phyloP scores from a whole-genome alignment of 2,797 vertebrate species.

The Moxostoma hubbsi region DNA sequence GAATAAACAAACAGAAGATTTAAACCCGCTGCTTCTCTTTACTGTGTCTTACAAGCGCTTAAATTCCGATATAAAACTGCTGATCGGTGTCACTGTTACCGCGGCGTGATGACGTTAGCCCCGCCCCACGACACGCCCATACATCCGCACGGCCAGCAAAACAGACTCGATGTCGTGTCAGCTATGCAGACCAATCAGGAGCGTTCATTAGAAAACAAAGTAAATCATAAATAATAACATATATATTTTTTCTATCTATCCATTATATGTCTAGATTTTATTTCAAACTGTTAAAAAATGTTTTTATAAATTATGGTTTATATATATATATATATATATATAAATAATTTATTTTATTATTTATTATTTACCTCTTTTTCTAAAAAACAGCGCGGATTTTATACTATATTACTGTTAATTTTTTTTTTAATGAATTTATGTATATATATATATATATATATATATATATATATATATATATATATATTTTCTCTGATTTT shows the following conservation, averaged over 20 bases:
- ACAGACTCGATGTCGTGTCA: not conserved
- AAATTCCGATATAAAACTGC: conserved; percentile 36
- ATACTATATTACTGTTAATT: no score
- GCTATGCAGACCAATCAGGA: not conserved
- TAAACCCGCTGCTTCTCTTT: no score
- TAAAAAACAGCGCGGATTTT: no score
- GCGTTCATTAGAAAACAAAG: not conserved
- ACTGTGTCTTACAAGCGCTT: not conserved
- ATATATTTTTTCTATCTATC: not conserved
- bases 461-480: no score
- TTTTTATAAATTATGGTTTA: no score
- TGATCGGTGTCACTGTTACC: conserved; percentile 8
- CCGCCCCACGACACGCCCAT: conserved; percentile 10
- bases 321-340: no score
- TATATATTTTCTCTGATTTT: no score
- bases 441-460: no score
- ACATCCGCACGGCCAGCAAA: not conserved
- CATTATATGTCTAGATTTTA: not conserved
- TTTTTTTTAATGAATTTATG: no score
- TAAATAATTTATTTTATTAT: no score
- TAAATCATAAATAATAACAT: not conserved
- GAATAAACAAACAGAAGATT: not conserved
- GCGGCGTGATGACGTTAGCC: not conserved
- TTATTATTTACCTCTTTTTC: no score
- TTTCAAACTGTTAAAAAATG: no score